Percentiles rank a stretch among this genome's conserved stretches.
Evolutionary conservation across 2,113 vertebrate genomes (phyloP).

Genomic region (Varanus komodoensis): DNA sequence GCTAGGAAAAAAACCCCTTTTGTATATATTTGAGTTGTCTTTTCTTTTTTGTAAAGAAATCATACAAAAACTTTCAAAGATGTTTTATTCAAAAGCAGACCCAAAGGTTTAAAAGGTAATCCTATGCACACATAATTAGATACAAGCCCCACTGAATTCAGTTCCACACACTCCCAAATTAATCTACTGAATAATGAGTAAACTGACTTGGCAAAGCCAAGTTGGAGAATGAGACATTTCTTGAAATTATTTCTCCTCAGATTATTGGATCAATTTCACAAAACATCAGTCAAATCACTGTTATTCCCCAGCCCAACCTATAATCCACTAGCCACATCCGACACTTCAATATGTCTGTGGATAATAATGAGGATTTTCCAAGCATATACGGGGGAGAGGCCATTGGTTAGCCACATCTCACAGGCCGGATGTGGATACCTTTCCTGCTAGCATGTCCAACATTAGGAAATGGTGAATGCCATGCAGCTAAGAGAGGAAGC

Average conservation of each 20-base stretch:
- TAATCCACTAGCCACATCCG: neutral
- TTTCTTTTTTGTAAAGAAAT: neutral
- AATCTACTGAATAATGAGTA: no score
- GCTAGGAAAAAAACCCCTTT: neutral
- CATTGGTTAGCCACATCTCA: neutral
- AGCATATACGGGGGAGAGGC: neutral
- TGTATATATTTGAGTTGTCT: neutral
- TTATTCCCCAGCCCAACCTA: neutral
- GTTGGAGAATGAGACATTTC: no score
- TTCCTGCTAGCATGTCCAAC: neutral
- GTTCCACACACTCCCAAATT: no score
- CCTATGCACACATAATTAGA: no score
- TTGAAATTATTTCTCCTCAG: no score
- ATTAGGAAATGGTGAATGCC: neutral
- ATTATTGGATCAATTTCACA: no score
- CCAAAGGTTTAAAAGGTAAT: neutral
- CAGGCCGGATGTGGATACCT: neutral
- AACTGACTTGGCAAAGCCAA: no score
- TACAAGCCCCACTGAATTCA: no score
- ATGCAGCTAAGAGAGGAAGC: neutral
- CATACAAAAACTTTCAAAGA: neutral
- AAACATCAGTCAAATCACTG: no score
- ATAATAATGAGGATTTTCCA: neutral
- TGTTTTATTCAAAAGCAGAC: neutral
- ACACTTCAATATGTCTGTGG: neutral